A percentile compares a stretch with the other conserved stretches of the same genome.
Evolutionary conservation across 2,888 invertebrate species (phyloP).

Genomic region (Drosophila melanocephala): DNA sequence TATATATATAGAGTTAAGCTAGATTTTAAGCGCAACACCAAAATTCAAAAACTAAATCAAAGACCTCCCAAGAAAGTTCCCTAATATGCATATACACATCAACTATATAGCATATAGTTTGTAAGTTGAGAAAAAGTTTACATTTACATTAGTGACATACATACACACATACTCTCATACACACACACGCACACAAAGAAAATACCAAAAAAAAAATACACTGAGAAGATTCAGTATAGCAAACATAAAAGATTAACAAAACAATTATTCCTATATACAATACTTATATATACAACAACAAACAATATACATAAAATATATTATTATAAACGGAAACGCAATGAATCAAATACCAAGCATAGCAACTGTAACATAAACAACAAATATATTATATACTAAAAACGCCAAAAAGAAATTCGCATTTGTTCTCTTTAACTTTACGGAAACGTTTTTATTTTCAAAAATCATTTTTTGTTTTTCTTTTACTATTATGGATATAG

Average conservation of each 20-base stretch:
- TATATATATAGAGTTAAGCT: constrained; percentile 35
- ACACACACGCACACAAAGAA: constrained; percentile 7
- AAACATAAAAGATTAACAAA: constrained; percentile 74
- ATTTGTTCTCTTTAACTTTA: constrained; percentile 37
- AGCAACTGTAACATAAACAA: constrained; percentile 68
- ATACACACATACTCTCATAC: background rate
- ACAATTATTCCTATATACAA: constrained; percentile 83
- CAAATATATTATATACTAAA: constrained; percentile 74
- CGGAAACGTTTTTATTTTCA: constrained; percentile 50
- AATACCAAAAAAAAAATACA: constrained; percentile 15
- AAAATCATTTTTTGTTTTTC: constrained; percentile 22
- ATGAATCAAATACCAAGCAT: constrained; percentile 62
- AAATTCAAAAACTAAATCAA: constrained; percentile 70
- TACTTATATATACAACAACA: constrained; percentile 69
- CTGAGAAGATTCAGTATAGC: constrained; percentile 26
- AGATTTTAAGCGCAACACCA: constrained; percentile 50
- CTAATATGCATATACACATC: constrained; percentile 66
- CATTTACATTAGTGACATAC: constrained; percentile 38
- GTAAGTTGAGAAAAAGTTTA: constrained; percentile 58
- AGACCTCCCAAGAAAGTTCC: constrained; percentile 80
- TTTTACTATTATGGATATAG: constrained; percentile 10
- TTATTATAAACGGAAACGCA: constrained; percentile 48
- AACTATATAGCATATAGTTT: constrained; percentile 62
- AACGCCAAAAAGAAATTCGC: constrained; percentile 34
- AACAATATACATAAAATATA: constrained; percentile 46